These are phyloP conservation scores for Rhinolophus ferrumequinum DNA, from an alignment of 2,113 vertebrate species.

Conservation along the genomic window DNA sequence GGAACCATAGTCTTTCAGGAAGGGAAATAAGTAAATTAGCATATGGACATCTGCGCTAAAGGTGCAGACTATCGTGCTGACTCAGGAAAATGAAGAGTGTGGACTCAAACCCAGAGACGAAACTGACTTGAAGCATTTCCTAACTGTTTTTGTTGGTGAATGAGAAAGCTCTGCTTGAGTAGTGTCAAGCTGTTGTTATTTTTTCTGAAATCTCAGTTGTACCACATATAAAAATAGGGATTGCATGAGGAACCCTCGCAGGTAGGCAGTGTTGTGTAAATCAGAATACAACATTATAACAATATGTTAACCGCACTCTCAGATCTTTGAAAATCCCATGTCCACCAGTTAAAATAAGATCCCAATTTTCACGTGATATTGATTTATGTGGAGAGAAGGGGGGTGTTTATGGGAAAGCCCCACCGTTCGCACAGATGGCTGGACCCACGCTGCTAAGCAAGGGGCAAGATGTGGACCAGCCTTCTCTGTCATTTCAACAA, in stretches of 20 bases:
- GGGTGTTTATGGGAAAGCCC: conserved; percentile 49
- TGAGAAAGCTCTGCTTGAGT: conserved; percentile 74
- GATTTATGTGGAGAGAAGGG: conserved; percentile 48
- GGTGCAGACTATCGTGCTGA: conserved; percentile 75
- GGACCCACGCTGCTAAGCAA: not conserved
- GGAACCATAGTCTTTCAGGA: conserved; percentile 76
- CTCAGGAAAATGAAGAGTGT: conserved; percentile 77
- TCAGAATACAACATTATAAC: conserved; percentile 19
- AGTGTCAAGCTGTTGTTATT: conserved; percentile 37
- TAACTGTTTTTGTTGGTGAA: conserved; percentile 82
- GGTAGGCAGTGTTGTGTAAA: conserved; percentile 66
- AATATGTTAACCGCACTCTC: conserved; percentile 55
- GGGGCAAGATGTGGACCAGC: accelerated
- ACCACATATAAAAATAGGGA: conserved; percentile 58
- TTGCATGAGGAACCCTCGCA: not conserved
- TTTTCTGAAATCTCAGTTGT: not conserved
- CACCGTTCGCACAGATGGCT: conserved; percentile 72
- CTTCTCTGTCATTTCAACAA: accelerated
- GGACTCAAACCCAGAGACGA: conserved; percentile 77
- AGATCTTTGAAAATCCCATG: conserved; percentile 61
- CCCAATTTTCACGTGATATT: conserved; percentile 53
- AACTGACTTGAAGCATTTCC: conserved; percentile 80
- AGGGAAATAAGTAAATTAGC: conserved; percentile 79
- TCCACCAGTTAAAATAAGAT: conserved; percentile 46
- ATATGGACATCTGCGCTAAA: conserved; percentile 80